Evolutionary conservation across 30 jellyfish, hydroid and myxozoan species (phyloP), one percentile per base, ranked within the genome.

Genomic region (Phacellophora camtschatica): DNA sequence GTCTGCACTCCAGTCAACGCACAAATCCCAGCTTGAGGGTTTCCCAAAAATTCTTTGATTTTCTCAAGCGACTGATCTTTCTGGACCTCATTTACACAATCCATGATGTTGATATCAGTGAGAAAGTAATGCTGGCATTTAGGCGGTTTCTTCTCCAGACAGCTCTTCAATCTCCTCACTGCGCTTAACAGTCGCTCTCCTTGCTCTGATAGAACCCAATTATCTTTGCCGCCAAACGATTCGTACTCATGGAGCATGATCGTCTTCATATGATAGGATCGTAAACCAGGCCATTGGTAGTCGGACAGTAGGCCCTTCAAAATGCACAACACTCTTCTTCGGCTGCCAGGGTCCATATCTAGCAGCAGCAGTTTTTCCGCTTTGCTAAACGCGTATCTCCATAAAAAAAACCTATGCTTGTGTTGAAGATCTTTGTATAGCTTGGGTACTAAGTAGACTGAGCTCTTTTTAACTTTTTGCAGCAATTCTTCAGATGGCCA

Each of bases 221-320:
- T 13, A 5, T 80, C 84, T 42, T 31, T 19, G 5, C 51, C 68
- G 24, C 68, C 77, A 66, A 50, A 80, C 5, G 91, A 58, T 69
- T 80, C 91, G 42, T 27, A 62, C 36, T 80, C 91, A 51, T 80
- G 84, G 24, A 80, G 51, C 74, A 80, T 36, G 24, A 80, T 70
- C 2, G 91, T 80, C 34, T 80, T 80, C 71, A 80, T 80, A 69
- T 80, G 91, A 77, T 80, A 80, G 6, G 91, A 80, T 39, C 91
- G 80, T 30, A 80, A 77, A 23, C 84, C 91, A 5, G 67, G 67
- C 91, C 91, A 80, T 6, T 65, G 57, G 12, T 29, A 42, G 50
- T 80, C 82, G 13, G 31, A 39, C 77, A 80, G 33, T 18, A 80
- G 28, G 23, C 91, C 91, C 37, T 80, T 80, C 59, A 80, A 27